A percentile compares a stretch with the other conserved stretches of the same genome.
Conservation (phyloP, 2,113 vertebrate genomes). For the Irena cyanogastra region DNA sequence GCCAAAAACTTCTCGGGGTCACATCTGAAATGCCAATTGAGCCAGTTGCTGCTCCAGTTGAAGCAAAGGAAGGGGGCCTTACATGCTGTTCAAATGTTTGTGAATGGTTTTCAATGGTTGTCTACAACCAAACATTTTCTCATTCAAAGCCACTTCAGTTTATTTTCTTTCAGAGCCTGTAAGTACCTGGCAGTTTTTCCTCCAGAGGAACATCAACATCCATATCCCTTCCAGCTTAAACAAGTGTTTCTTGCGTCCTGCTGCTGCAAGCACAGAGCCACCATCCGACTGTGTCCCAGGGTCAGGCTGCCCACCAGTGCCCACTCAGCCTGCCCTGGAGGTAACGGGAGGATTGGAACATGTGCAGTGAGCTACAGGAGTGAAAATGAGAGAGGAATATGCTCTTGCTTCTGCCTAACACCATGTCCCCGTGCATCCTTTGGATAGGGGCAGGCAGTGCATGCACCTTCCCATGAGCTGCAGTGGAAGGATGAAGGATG, state of each 20-base stretch:
- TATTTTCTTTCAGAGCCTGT: not conserved
- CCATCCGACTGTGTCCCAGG: rapidly evolving
- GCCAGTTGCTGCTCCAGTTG: not conserved
- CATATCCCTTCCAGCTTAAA: not conserved
- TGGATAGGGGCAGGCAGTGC: rapidly evolving
- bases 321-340: rapidly evolving
- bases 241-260: not conserved
- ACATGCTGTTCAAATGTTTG: not conserved
- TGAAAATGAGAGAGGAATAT: not conserved
- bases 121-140: not conserved
- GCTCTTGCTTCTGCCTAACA: not conserved
- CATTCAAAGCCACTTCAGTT: not conserved
- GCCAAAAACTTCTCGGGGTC: not conserved
- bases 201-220: not conserved
- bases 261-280: not conserved
- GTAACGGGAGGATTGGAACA: rapidly evolving
- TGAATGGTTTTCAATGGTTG: not conserved
- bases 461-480: rapidly evolving
- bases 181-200: not conserved
- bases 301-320: not conserved
- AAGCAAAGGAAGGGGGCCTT: not conserved
- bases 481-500: not conserved
- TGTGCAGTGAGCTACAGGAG: not conserved
- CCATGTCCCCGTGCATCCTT: rapidly evolving
- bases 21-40: not conserved